Percentiles rank a stretch among this genome's conserved stretches.
Conservation (phyloP, 2,113 vertebrate genomes). For the Passer domesticus region DNA sequence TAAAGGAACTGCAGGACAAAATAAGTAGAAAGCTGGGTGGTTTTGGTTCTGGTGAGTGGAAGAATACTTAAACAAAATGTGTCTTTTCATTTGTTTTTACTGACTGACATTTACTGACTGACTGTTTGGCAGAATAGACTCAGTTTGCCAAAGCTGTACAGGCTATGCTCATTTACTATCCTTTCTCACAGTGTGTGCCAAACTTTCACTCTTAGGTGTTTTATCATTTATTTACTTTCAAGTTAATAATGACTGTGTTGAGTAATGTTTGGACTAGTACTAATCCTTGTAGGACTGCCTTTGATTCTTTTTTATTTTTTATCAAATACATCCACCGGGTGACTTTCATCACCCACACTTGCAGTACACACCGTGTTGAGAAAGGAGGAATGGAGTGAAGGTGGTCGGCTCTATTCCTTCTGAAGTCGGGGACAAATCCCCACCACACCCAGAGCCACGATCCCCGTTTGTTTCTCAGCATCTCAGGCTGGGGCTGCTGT, state of each 20-base stretch:
- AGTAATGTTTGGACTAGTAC: not conserved
- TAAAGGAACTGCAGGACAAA: not conserved
- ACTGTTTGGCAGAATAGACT: not conserved
- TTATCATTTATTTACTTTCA: not conserved
- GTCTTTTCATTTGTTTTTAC: not conserved
- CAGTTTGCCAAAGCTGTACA: not conserved
- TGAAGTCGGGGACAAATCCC: not conserved
- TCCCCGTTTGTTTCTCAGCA: not conserved
- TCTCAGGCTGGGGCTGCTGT: not conserved
- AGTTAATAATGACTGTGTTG: not conserved
- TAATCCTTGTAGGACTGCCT: not conserved
- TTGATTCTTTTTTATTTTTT: not conserved
- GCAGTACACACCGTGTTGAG: not conserved
- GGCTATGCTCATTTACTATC: not conserved
- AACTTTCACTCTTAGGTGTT: not conserved
- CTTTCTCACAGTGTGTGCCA: not conserved
- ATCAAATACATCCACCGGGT: not conserved
- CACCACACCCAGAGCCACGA: not conserved
- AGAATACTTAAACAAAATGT: not conserved
- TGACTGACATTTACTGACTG: not conserved
- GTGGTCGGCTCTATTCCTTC: not conserved
- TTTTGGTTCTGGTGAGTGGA: not conserved
- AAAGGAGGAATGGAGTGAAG: not conserved
- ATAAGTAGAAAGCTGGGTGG: rapidly evolving
- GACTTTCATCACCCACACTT: not conserved